Base-by-base conservation (phyloP, 2,113 vertebrate species). In the Sterrhoptilus dennistouni region DNA sequence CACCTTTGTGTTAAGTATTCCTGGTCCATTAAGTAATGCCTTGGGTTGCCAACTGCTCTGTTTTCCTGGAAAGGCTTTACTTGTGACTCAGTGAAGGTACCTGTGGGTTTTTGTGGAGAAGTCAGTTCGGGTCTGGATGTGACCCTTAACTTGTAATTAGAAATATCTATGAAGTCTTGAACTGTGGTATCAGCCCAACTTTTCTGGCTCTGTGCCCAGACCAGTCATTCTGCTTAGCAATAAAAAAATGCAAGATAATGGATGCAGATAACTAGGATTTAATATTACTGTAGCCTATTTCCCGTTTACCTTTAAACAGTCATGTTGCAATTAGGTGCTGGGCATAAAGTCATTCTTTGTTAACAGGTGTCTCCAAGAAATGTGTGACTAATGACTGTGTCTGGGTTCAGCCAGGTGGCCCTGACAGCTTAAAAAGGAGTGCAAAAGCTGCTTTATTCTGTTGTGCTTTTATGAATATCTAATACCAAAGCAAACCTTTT, bases 211-310 rank as follows among this genome's bases (percentile, higher is more conserved):
- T 14, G 4, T 81, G 94, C 91, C 97, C 36, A 6, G 87, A 71
- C 38, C 52, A 64, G 36, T 96, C 61, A 21, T 92, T 96, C 61
- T 5, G 11, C 36, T 84, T 64, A 18, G 69, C 92, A 63, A 94
- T 96, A 96, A 95, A 96, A 65, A 89, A 94, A 60, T 19, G 59
- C 57, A 27, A 95, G 95, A 95, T 97, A 97, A 89, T 33, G 50
- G 31, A 36, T 65, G 45, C 61, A 92, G 95, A 97, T 97, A 97
- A 82, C 86, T 20, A 57, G 42, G 61, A 75, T 91, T 91, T 90
- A 65, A 92, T 88, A 63, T 91, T 91, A 33, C 76, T 4, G 1
- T 54, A 2, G 27, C 50, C n/a, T 53, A 2, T 74, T 94, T 97
- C 85, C 95, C 33, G 56, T 90, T 82, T 95, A 89, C 96, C 91